Conservation (phyloP, 2,797 vertebrate genomes). For the Megaceryle alcyon region DNA sequence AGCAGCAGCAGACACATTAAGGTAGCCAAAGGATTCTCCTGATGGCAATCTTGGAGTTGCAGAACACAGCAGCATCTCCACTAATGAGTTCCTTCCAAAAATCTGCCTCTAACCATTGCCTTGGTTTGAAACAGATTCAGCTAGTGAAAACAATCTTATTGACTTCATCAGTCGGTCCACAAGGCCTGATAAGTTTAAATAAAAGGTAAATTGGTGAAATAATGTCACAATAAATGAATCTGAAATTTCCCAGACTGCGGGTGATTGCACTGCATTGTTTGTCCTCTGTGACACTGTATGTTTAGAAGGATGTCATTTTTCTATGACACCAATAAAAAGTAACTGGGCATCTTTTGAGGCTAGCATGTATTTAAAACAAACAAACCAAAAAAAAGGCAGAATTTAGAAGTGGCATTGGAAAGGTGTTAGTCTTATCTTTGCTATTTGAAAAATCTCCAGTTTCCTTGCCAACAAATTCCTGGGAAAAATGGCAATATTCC, state of each 20-base stretch:
- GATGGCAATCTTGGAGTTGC: not conserved
- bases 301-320: not conserved
- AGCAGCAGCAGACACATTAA: not conserved
- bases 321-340: not conserved
- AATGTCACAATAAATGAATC: not conserved
- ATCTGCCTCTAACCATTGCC: not conserved
- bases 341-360: not conserved
- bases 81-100: constrained; percentile 33
- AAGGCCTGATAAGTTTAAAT: not conserved
- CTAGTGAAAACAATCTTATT: not conserved
- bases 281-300: not conserved
- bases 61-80: not conserved
- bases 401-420: constrained; percentile 6
- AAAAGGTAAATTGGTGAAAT: not conserved
- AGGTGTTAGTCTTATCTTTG: constrained; percentile 8
- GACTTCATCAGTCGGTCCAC: not conserved
- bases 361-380: not conserved
- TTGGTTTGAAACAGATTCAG: constrained; percentile 5
- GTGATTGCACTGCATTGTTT: not conserved
- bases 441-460: constrained; percentile 52
- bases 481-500: constrained; percentile 18
- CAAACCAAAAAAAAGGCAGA: not conserved
- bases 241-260: not conserved
- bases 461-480: constrained; percentile 42
- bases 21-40: not conserved